Conservation (phyloP, 2,888 invertebrate genomes). For the Spilosoma lubricipeda region DNA sequence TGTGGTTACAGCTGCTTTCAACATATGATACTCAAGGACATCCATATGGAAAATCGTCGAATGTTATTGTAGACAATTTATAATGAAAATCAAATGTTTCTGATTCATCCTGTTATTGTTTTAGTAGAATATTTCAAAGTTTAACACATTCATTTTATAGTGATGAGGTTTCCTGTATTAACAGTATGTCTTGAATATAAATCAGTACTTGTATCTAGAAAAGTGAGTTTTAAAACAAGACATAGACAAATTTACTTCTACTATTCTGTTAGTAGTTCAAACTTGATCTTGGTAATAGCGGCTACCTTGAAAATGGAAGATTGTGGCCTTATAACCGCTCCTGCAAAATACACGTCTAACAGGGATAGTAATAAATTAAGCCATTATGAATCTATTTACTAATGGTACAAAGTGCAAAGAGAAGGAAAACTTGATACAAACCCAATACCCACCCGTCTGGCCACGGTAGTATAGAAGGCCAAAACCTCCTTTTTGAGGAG, state of each 20-base stretch:
- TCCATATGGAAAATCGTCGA: background rate
- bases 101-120: background rate
- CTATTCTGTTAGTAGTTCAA: background rate
- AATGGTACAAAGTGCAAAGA: no score
- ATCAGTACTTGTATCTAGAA: background rate
- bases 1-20: constrained; percentile 21
- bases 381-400: no score
- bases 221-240: background rate
- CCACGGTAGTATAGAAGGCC: no score
- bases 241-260: background rate
- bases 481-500: no score
- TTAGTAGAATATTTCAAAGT: background rate
- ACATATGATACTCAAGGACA: constrained; percentile 12
- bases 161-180: background rate
- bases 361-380: background rate
- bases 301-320: no score
- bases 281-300: background rate
- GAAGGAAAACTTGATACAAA: no score
- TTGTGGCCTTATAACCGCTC: background rate
- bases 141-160: background rate
- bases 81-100: background rate
- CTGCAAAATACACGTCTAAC: background rate
- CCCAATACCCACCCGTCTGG: no score
- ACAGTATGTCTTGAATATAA: background rate
- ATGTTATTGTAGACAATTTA: constrained; percentile 5